These are phyloP conservation scores for Scarus forsteni DNA, from an alignment of 2,797 vertebrate species.

Conservation along the genomic window DNA sequence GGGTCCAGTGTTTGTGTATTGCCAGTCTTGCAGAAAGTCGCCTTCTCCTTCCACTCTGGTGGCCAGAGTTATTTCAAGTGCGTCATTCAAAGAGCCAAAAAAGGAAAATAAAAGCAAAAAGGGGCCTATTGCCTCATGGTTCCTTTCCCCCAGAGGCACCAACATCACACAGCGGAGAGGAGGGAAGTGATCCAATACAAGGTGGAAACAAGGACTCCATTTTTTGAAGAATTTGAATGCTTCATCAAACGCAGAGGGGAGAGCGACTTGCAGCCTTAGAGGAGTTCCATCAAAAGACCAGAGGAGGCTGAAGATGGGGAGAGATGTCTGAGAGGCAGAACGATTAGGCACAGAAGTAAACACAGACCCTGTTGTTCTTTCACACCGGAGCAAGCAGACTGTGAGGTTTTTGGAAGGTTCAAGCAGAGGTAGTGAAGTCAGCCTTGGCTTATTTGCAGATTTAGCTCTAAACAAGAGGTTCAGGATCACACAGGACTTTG, in stretches of 20 bases:
- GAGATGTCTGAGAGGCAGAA: slow-evolving; percentile 6
- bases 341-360: slow-evolving; percentile 10
- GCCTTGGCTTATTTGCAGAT: slow-evolving; percentile 35
- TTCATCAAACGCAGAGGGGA: slow-evolving; percentile 13
- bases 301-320: slow-evolving; percentile 8
- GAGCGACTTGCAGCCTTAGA: slow-evolving; percentile 2
- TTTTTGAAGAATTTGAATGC: slow-evolving; percentile 34
- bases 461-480: slow-evolving; percentile 25
- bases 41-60: slow-evolving; percentile 47
- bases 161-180: slow-evolving; percentile 40
- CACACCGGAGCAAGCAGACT: slow-evolving; percentile 14
- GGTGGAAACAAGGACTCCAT: slow-evolving; percentile 36
- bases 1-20: slow-evolving; percentile 51
- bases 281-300: slow-evolving; percentile 14
- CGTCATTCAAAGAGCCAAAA: slow-evolving; percentile 46
- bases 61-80: slow-evolving; percentile 62
- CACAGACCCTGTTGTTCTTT: slow-evolving; percentile 33
- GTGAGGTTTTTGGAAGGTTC: slow-evolving; percentile 32
- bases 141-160: slow-evolving; percentile 25
- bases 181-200: slow-evolving; percentile 39
- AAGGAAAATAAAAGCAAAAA: slow-evolving; percentile 25
- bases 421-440: slow-evolving; percentile 56
- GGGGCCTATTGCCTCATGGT: slow-evolving; percentile 31
- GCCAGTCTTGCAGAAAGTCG: slow-evolving; percentile 53
- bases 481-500: slow-evolving; percentile 28